Conservation (phyloP, 2,113 vertebrate genomes). For the Haemorhous mexicanus region DNA sequence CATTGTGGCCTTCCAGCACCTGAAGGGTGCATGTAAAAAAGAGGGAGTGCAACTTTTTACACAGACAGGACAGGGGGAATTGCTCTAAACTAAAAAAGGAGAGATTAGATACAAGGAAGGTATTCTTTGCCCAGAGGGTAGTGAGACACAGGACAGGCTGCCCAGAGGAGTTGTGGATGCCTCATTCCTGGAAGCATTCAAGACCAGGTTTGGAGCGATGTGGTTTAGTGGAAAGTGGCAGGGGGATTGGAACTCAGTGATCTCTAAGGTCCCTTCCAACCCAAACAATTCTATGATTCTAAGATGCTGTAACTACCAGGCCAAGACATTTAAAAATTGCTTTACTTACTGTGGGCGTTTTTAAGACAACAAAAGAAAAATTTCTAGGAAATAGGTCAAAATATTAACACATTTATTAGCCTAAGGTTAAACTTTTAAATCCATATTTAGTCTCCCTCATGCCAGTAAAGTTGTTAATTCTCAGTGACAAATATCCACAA, state of each 20-base stretch:
- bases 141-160: background rate
- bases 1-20: background rate
- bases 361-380: conserved; percentile 1
- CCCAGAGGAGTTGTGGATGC: background rate
- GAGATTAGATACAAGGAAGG: background rate
- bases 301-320: background rate
- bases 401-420: background rate
- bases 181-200: background rate
- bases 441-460: background rate
- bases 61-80: background rate
- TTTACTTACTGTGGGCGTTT: background rate
- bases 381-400: background rate
- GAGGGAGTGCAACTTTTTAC: background rate
- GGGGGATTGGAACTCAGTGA: background rate
- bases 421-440: background rate
- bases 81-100: background rate
- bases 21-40: background rate
- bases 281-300: background rate
- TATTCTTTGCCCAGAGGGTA: background rate
- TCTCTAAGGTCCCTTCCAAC: background rate
- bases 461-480: background rate
- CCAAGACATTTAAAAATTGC: background rate
- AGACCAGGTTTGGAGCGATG: background rate
- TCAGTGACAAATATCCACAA: background rate
- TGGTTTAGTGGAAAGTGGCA: background rate